Evolutionary conservation across 2,888 invertebrate genomes (phyloP), one percentile per base, ranked within the genome.

Genomic region (Ennomos quercinarius): DNA sequence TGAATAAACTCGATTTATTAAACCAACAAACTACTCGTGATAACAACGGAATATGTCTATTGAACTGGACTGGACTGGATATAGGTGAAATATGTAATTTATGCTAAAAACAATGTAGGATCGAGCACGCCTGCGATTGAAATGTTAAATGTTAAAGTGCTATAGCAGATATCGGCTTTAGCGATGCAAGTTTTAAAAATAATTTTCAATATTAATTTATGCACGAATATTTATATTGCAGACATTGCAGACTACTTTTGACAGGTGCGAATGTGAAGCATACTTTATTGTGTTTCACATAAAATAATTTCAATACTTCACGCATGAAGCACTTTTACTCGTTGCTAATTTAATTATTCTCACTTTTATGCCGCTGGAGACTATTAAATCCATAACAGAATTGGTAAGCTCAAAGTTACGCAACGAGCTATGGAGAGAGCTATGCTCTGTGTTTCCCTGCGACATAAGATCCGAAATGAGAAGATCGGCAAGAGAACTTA

Each of bases 181-280:
- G 40, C 13, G 12, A 9, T 48, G 39, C 44, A 34, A 17, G 44
- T 27, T 44, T 10, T 34, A 27, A 27, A 63, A 59, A 60, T 56
- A 64, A 41, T 62, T 71, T 71, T 68, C 68, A 72, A 71, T 74
- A 69, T 2, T 17, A 2, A 68, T 71, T 64, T 65, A 67, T 60
- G 64, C 67, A 57, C 65, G 63, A 46, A 53, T 57, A 49, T 71
- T 69, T 71, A 69, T 75, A 72, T 70, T 67, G 63, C 70, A 57
- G 63, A 54, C 17, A 2, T 17, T 17, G 17, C 3, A 17, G 17
- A 3, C 61, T 48, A 34, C 49, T 55, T n/a, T 46, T 51, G 71
- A 68, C 74, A 75, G 72, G 63, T 72, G 70, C 44, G 49, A 72
- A 61, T 72, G 70, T 44, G 50, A 53, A 13, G 62, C 43, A 63